Evolutionary conservation across 2,113 vertebrate species (phyloP).

Genomic region (Gasterosteus aculeatus): DNA sequence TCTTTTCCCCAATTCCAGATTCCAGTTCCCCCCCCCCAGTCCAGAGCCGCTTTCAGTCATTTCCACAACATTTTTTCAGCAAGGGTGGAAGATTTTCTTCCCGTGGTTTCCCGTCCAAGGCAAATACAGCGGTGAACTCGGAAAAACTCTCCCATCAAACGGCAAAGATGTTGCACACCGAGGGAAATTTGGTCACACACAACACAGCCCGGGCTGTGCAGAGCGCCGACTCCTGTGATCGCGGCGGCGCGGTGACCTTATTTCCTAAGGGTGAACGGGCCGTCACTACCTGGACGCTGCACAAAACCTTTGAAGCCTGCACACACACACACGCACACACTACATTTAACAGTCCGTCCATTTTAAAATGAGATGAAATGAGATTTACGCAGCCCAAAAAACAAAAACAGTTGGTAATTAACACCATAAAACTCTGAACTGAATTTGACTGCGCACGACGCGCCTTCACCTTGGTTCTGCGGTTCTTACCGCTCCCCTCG

Average conservation of each 20-base stretch:
- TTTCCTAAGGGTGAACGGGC: slow-evolving; percentile 71
- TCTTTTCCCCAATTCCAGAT: slow-evolving; percentile 49
- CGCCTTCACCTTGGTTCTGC: neutral
- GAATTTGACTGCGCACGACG: slow-evolving; percentile 14
- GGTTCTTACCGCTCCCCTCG: neutral
- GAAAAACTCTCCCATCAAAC: slow-evolving; percentile 77
- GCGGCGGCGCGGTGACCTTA: slow-evolving; percentile 68
- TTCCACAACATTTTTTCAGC: slow-evolving; percentile 78
- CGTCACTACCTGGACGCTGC: slow-evolving; percentile 70
- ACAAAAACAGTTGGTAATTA: slow-evolving; percentile 35
- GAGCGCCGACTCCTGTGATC: slow-evolving; percentile 64
- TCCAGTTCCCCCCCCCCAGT: slow-evolving; percentile 41
- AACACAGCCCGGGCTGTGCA: slow-evolving; percentile 69
- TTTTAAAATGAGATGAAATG: slow-evolving; percentile 64
- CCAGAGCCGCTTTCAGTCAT: slow-evolving; percentile 73
- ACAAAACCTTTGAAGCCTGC: slow-evolving; percentile 72
- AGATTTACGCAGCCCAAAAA: slow-evolving; percentile 47
- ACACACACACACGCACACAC: slow-evolving; percentile 69
- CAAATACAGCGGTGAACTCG: slow-evolving; percentile 74
- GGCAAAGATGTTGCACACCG: slow-evolving; percentile 69
- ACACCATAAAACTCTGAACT: slow-evolving; percentile 34
- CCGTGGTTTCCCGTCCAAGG: slow-evolving; percentile 73
- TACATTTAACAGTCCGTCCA: slow-evolving; percentile 61
- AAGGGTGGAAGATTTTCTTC: slow-evolving; percentile 77
- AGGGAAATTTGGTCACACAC: slow-evolving; percentile 75